Conservation (phyloP, 2,888 invertebrate genomes). For the Drosophila seclusa region DNA sequence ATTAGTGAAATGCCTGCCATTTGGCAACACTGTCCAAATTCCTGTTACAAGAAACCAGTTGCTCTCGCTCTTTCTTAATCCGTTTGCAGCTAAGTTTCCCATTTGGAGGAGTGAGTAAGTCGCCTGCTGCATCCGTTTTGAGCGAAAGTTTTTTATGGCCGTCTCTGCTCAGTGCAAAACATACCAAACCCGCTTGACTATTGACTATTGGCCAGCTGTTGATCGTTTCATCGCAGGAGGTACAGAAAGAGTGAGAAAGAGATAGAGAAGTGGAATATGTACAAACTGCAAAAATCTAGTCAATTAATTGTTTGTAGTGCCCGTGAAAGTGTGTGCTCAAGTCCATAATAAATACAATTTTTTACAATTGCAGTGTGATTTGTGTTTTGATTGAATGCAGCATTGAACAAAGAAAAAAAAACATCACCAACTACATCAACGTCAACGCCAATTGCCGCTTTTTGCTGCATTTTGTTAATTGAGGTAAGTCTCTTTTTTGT, state of each 20-base stretch:
- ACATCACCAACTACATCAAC: slow-evolving; percentile 9
- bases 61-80: neutral
- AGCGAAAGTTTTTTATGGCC: slow-evolving; percentile 73
- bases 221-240: slow-evolving; percentile 40
- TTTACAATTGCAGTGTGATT: slow-evolving; percentile 62
- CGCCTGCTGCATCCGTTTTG: slow-evolving; percentile 72
- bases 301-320: slow-evolving; percentile 68
- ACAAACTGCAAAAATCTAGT: slow-evolving; percentile 58
- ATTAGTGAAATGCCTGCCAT: slow-evolving; percentile 46
- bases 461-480: slow-evolving; percentile 31
- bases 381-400: slow-evolving; percentile 67
- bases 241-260: slow-evolving; percentile 20
- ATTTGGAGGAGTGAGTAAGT: slow-evolving; percentile 30
- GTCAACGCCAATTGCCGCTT: slow-evolving; percentile 41
- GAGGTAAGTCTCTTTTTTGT: slow-evolving; percentile 46
- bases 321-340: slow-evolving; percentile 54
- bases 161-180: slow-evolving; percentile 41
- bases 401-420: slow-evolving; percentile 42
- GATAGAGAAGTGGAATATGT: slow-evolving; percentile 6
- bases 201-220: slow-evolving; percentile 68
- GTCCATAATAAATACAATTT: slow-evolving; percentile 70
- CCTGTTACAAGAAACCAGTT: slow-evolving; percentile 76
- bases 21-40: slow-evolving; percentile 55
- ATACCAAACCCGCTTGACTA: slow-evolving; percentile 53
- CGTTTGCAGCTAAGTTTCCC: slow-evolving; percentile 14